Conservation (phyloP, 2,113 vertebrate species). For the Tenebrosternarchus preto region DNA sequence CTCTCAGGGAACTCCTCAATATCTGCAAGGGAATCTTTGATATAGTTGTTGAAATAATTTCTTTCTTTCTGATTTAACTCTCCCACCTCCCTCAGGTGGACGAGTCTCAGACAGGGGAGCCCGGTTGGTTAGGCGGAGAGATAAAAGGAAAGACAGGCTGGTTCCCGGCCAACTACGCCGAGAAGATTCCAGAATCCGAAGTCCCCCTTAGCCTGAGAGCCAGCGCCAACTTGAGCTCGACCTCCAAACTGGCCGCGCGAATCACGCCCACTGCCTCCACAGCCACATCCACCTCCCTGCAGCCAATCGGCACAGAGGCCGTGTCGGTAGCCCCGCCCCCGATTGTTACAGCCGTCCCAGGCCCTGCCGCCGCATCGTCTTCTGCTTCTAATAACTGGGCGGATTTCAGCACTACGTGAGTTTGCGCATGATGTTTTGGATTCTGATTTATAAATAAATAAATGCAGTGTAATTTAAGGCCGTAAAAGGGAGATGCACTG, state of each 20-base stretch:
- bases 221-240: conserved; percentile 64
- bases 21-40: neutral
- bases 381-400: conserved; percentile 92
- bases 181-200: conserved; percentile 90
- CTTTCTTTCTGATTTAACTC: neutral
- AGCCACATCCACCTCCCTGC: conserved; percentile 64
- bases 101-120: conserved; percentile 96
- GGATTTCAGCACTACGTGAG: conserved; percentile 97
- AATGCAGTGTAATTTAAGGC: neutral
- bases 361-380: conserved; percentile 66
- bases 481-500: too few relatives aligned
- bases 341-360: conserved; percentile 59
- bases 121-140: conserved; percentile 96
- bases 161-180: conserved; percentile 98
- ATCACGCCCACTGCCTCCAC: conserved; percentile 63
- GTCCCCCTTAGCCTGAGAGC: conserved; percentile 79
- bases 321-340: conserved; percentile 53
- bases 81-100: conserved; percentile 80
- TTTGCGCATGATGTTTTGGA: neutral
- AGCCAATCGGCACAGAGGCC: conserved; percentile 64
- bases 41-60: neutral
- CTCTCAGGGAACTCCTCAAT: neutral
- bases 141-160: conserved; percentile 93
- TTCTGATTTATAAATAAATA: neutral
- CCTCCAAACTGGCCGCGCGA: conserved; percentile 74